Conservation (phyloP, 2,797 vertebrate genomes). For the Pangasius mekongensis region DNA sequence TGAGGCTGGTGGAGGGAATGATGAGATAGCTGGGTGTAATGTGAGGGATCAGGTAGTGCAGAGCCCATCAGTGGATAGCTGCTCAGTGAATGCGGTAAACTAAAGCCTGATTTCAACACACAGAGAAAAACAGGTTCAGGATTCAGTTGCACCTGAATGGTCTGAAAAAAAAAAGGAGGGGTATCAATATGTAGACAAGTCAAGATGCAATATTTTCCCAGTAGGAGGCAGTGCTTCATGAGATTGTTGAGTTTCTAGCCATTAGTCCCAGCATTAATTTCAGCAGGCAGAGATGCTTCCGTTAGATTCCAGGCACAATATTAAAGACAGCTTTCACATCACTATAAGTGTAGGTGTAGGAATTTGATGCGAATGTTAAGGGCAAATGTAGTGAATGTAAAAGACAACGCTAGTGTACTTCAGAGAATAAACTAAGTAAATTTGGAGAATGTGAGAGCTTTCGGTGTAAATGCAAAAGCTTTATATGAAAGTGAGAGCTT, state of each 20-base stretch:
- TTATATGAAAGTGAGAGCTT: background rate
- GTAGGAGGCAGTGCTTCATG: background rate
- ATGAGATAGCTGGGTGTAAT: constrained; percentile 72
- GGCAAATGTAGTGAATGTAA: background rate
- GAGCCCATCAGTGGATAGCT: constrained; percentile 62
- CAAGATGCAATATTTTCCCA: background rate
- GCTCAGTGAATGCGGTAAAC: constrained; percentile 65
- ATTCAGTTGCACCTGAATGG: background rate
- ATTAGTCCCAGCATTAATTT: background rate
- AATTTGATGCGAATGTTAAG: background rate
- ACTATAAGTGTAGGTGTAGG: background rate
- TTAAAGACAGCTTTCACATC: constrained; percentile 4
- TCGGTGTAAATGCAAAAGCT: background rate
- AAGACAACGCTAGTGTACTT: background rate
- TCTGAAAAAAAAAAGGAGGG: background rate
- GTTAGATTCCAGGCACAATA: background rate
- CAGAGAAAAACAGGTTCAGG: constrained; percentile 13
- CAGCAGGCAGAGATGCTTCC: background rate
- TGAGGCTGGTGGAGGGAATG: constrained; percentile 72
- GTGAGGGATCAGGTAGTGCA: constrained; percentile 63
- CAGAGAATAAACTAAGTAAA: background rate
- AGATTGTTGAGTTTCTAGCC: background rate
- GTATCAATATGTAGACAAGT: background rate
- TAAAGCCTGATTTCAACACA: constrained; percentile 65
- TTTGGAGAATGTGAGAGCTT: background rate